Evolutionary conservation across 1,140 invertebrate species (phyloP).

Genomic region (Orchesella cincta): DNA sequence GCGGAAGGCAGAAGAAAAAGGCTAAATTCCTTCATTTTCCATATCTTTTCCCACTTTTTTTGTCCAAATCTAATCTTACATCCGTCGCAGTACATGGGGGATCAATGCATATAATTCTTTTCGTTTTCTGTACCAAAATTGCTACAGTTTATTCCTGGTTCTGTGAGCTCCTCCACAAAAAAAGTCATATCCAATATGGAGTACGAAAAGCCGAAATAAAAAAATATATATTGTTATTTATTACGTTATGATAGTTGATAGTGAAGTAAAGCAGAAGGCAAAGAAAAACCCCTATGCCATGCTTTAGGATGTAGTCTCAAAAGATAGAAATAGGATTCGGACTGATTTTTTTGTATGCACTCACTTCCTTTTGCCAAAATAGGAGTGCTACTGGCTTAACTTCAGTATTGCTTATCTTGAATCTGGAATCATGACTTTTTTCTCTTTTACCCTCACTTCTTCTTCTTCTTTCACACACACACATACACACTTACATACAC

Average conservation of each 20-base stretch:
- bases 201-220: background rate
- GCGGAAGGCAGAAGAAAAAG: background rate
- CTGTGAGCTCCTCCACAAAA: no score
- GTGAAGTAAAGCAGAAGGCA: background rate
- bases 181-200: background rate
- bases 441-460: background rate
- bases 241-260: background rate
- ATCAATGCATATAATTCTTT: background rate
- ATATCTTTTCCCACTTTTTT: background rate
- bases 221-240: background rate
- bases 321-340: background rate
- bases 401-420: background rate
- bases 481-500: no score
- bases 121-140: background rate
- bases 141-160: no score
- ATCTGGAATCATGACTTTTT: background rate
- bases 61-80: background rate
- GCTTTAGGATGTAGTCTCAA: background rate
- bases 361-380: slow-evolving; percentile 13
- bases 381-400: background rate
- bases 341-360: background rate
- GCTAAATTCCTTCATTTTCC: background rate
- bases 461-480: background rate
- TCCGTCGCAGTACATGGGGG: background rate
- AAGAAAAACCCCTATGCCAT: background rate